Conservation (phyloP, 2,797 vertebrate species). For the Coreius guichenoti region DNA sequence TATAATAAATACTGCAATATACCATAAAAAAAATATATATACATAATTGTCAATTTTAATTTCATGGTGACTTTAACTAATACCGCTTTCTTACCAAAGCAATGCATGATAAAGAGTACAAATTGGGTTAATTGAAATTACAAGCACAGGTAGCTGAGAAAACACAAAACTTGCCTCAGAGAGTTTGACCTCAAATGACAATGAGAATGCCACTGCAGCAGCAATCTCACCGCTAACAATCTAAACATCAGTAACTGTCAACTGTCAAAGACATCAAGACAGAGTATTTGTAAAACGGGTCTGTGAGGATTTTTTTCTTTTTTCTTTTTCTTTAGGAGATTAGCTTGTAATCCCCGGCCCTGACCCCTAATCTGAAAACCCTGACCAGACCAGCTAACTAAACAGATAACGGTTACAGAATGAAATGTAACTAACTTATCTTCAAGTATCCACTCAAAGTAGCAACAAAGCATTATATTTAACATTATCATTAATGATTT, state of each 20-base stretch:
- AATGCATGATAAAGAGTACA: background rate
- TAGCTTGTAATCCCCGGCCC: constrained; percentile 26
- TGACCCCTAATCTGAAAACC: constrained; percentile 40
- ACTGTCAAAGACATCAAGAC: constrained; percentile 1
- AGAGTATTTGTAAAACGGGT: background rate
- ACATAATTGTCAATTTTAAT: background rate
- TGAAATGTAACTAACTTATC: constrained; percentile 5
- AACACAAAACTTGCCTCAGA: constrained; percentile 2
- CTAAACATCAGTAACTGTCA: background rate
- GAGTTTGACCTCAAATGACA: background rate
- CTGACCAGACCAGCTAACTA: constrained; percentile 34
- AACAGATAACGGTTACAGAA: constrained; percentile 28
- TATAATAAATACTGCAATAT: background rate
- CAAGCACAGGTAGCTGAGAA: constrained; percentile 1
- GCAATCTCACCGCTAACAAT: background rate
- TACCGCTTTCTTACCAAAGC: background rate
- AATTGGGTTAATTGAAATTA: background rate
- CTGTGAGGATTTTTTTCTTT: background rate
- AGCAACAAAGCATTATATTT: background rate
- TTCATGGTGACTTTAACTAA: background rate
- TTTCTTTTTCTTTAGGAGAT: background rate
- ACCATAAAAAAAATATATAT: background rate
- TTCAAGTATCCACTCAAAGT: background rate
- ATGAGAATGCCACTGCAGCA: background rate
- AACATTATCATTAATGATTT: background rate